Evolutionary conservation across 2,113 vertebrate genomes (phyloP), one percentile per base, ranked within the genome.

Genomic region (Perca schrenkii): DNA sequence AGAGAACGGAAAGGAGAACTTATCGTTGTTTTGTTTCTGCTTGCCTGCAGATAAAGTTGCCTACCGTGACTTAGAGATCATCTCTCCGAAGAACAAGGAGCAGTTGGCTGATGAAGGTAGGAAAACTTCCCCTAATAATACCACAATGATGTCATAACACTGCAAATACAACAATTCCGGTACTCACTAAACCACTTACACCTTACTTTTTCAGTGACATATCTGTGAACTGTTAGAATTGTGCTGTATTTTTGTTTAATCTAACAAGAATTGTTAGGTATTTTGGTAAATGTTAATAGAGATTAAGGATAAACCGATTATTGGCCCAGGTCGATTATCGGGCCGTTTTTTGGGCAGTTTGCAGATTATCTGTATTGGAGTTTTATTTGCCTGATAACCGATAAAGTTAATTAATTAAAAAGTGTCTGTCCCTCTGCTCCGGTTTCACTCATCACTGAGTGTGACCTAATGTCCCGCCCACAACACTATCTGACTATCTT

Each of bases 51-150:
- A 36, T 12, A 1, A 1, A 1, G 1, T 2, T 19, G 31, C 10
- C 40, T 0, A n/a, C 0, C 1, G 0, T 28, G 1, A n/a, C 0
- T 1, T 57, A 13, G 0, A 3, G 62, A 87, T 94, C 71, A 4
- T 84, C 22, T 58, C 74, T 61, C 88, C 91, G 0, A 1, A 5
- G 1, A 4, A 17, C 6, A 46, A 49, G 21, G 72, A 78, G 40
- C 67, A 72, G 71, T 12, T 84, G n/a, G 90, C 53, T 8, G 77
- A 85, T 31, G 5, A 87, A 87, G 88, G 92, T 91, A 74, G 1
- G 25, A 64, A 70, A 43, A 28, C 22, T 16, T 57, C 17, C 22
- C 13, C 25, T 8, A 25, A 43, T 36, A 43, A 54, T 1, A 52
- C 17, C 5, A 49, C 16, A 61, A 8, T 13, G 0, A 40, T 64